These are phyloP conservation scores for Ashinkailepas kermadecensis DNA, from an alignment of 2,888 invertebrate genomes.

Conservation along the genomic window DNA sequence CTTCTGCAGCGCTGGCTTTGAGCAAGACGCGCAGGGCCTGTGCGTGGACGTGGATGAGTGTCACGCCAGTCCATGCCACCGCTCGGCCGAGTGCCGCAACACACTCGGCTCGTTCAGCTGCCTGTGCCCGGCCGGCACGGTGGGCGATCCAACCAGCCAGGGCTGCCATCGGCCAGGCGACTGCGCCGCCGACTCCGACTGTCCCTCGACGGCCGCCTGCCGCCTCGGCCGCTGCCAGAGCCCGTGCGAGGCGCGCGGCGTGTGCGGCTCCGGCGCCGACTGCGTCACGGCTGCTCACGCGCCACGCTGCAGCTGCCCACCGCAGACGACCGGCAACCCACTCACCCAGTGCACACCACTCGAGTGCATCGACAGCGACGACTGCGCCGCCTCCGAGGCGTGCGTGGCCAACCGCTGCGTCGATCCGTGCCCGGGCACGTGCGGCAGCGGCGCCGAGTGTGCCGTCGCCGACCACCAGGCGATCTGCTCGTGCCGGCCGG, in stretches of 20 bases:
- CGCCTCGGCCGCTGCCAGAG: constrained; percentile 65
- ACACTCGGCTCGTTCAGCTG: constrained; percentile 66
- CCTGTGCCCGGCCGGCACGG: constrained; percentile 56
- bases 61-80: constrained; percentile 64
- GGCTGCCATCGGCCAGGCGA: constrained; percentile 77
- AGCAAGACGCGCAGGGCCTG: constrained; percentile 51
- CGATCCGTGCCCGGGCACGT: constrained; percentile 76
- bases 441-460: constrained; percentile 66
- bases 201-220: constrained; percentile 49
- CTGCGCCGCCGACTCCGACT: constrained; percentile 38
- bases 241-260: constrained; percentile 49
- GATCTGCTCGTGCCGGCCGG: constrained; percentile 66
- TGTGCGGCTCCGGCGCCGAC: constrained; percentile 59
- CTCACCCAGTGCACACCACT: constrained; percentile 57
- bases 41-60: constrained; percentile 81
- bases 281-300: constrained; percentile 65
- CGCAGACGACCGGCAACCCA: constrained; percentile 37
- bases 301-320: constrained; percentile 61
- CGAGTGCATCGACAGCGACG: constrained; percentile 69
- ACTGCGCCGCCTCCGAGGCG: constrained; percentile 58
- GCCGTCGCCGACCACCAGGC: constrained; percentile 62
- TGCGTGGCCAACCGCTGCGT: constrained; percentile 72
- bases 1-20: constrained; percentile 65
- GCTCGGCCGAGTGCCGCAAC: constrained; percentile 54
- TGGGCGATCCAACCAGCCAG: constrained; percentile 63